Percentiles rank a stretch among this genome's conserved stretches.
Evolutionary conservation across 2,113 vertebrate species (phyloP).

Genomic region (Cyprinus carpio): DNA sequence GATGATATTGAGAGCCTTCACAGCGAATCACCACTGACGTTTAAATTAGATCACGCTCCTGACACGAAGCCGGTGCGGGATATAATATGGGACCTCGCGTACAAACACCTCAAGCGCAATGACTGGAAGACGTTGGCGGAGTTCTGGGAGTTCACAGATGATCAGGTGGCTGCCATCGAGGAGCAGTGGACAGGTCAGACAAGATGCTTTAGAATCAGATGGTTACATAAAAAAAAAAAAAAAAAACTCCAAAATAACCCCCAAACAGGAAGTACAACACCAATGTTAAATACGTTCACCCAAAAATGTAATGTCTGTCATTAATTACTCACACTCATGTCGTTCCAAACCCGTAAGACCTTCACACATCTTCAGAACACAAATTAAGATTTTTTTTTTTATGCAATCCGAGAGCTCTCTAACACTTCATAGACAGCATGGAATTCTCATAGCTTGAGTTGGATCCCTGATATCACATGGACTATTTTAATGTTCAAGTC

Average conservation of each 20-base stretch:
- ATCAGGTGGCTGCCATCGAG: slow-evolving; percentile 84
- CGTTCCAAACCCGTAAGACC: too few relatives aligned
- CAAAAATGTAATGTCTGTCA: too few relatives aligned
- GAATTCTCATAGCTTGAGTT: too few relatives aligned
- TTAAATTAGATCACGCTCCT: slow-evolving; percentile 86
- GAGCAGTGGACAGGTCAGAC: slow-evolving; percentile 87
- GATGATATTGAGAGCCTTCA: slow-evolving; percentile 62
- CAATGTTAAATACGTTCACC: too few relatives aligned
- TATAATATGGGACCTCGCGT: slow-evolving; percentile 84
- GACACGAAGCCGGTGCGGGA: slow-evolving; percentile 79
- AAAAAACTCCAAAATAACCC: neutral
- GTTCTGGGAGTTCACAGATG: slow-evolving; percentile 80
- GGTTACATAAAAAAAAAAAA: neutral
- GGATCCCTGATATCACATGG: too few relatives aligned
- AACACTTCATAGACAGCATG: too few relatives aligned
- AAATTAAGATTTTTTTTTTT: too few relatives aligned
- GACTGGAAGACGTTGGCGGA: slow-evolving; percentile 86
- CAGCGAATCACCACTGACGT: slow-evolving; percentile 74
- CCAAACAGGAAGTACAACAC: too few relatives aligned
- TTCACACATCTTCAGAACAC: too few relatives aligned
- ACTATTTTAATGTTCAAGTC: too few relatives aligned
- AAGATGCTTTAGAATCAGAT: slow-evolving; percentile 4
- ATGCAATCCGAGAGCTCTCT: too few relatives aligned
- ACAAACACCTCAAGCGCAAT: slow-evolving; percentile 76
- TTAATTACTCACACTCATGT: too few relatives aligned